phyloP scores from a whole-genome alignment of 2,888 invertebrate genomes.

The Ctenicera cuprea region DNA sequence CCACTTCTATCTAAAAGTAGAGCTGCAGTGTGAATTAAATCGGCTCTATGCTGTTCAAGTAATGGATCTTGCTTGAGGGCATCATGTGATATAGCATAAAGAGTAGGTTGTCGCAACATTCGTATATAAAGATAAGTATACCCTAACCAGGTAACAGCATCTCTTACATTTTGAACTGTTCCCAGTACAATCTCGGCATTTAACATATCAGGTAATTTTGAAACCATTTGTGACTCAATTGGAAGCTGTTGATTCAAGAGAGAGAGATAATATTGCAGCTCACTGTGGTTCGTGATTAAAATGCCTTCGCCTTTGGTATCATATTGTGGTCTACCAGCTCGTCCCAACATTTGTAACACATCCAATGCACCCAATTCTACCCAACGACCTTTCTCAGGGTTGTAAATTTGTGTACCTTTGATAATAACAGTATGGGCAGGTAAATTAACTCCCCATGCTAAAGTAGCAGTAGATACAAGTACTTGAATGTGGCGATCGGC shows the following conservation, averaged over 20 bases:
- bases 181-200: slow-evolving; percentile 99
- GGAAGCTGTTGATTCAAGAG: slow-evolving; percentile 98
- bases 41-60: slow-evolving; percentile 93
- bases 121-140: slow-evolving; percentile 98
- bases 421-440: slow-evolving; percentile 99
- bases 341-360: slow-evolving; percentile 98
- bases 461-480: slow-evolving; percentile 96
- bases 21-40: slow-evolving; percentile 97
- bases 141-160: slow-evolving; percentile 95
- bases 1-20: slow-evolving; percentile 93
- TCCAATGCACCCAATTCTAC: slow-evolving; percentile 97
- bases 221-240: slow-evolving; percentile 96
- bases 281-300: slow-evolving; percentile 98
- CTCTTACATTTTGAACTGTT: slow-evolving; percentile 89
- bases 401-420: slow-evolving; percentile 99
- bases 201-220: slow-evolving; percentile 95
- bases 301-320: slow-evolving; percentile 98
- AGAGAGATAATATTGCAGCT: slow-evolving; percentile 98
- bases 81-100: slow-evolving; percentile 92
- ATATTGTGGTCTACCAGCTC: slow-evolving; percentile 98
- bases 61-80: slow-evolving; percentile 87
- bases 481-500: slow-evolving; percentile 99
- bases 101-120: slow-evolving; percentile 91
- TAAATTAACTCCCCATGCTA: slow-evolving; percentile 99
- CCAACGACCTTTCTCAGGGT: slow-evolving; percentile 99